phyloP scores from a whole-genome alignment of 2,888 invertebrate genomes.

The Nomada goodeniana region DNA sequence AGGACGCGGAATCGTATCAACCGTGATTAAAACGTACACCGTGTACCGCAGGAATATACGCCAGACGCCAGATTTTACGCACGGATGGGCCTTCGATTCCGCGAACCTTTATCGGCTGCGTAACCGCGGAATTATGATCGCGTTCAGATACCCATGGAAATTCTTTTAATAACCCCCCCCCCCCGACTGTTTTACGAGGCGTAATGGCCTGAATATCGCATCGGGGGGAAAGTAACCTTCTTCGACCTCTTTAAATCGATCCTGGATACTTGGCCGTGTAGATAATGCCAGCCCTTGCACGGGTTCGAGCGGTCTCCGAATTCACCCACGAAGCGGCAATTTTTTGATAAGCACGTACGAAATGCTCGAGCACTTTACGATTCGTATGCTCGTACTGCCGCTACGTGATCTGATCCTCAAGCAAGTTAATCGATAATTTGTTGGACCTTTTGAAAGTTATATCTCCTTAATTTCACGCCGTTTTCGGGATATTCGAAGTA shows the following conservation, averaged over 20 bases:
- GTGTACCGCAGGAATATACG: background rate
- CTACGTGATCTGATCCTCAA: slow-evolving; percentile 12
- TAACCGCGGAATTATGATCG: slow-evolving; percentile 10
- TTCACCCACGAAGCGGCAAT: slow-evolving; percentile 28
- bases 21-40: slow-evolving; percentile 1
- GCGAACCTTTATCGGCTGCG: slow-evolving; percentile 26
- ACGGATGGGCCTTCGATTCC: slow-evolving; percentile 1
- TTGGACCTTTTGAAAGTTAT: background rate
- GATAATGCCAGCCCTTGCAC: slow-evolving; percentile 47
- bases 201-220: slow-evolving; percentile 10
- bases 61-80: slow-evolving; percentile 9
- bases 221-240: slow-evolving; percentile 21
- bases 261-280: slow-evolving; percentile 23
- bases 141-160: slow-evolving; percentile 35
- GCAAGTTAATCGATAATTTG: background rate
- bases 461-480: too few relatives aligned
- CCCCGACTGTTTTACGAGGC: slow-evolving; percentile 43
- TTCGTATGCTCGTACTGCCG: slow-evolving; percentile 5
- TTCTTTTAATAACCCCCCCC: slow-evolving; percentile 21
- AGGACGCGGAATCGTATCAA: background rate
- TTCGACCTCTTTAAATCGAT: slow-evolving; percentile 48
- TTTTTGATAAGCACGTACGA: slow-evolving; percentile 49
- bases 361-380: slow-evolving; percentile 25
- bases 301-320: slow-evolving; percentile 38
- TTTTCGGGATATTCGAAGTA: too few relatives aligned